Conservation (phyloP, 2,888 invertebrate species). For the Philereme vetulata region DNA sequence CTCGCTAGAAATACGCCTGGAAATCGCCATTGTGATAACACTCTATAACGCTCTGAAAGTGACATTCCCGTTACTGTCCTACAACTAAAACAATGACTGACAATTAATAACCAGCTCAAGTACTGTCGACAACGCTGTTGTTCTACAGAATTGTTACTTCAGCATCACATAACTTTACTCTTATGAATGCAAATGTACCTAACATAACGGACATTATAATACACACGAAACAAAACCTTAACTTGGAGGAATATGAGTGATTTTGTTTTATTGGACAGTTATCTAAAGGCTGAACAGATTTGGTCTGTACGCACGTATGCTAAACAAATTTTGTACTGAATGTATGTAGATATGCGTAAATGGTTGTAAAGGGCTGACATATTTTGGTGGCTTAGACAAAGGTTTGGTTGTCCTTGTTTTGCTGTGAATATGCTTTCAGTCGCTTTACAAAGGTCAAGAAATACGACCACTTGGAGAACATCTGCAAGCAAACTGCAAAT, state of each 20-base stretch:
- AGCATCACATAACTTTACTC: slow-evolving; percentile 33
- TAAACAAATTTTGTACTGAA: slow-evolving; percentile 36
- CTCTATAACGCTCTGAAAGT: neutral
- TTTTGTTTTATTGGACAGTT: neutral
- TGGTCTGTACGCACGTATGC: slow-evolving; percentile 33
- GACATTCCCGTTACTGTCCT: neutral
- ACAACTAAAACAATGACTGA: slow-evolving; percentile 28
- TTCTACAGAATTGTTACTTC: slow-evolving; percentile 35
- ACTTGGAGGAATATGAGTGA: slow-evolving; percentile 1
- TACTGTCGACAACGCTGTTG: slow-evolving; percentile 32
- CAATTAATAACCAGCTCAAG: slow-evolving; percentile 35
- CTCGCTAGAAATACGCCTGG: too few relatives aligned
- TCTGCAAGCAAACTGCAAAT: neutral
- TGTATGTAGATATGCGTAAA: slow-evolving; percentile 36
- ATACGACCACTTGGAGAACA: neutral
- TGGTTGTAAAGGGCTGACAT: slow-evolving; percentile 5
- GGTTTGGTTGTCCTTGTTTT: neutral
- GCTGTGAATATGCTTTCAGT: neutral
- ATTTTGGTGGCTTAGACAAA: slow-evolving; percentile 9
- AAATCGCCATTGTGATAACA: too few relatives aligned
- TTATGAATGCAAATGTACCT: slow-evolving; percentile 37
- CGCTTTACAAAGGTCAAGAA: neutral
- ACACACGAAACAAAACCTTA: slow-evolving; percentile 17
- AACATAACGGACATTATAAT: slow-evolving; percentile 18
- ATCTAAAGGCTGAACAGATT: slow-evolving; percentile 27